Evolutionary conservation across 2,113 vertebrate genomes (phyloP), one percentile per base, ranked within the genome.

Genomic region (Phaethon lepturus): DNA sequence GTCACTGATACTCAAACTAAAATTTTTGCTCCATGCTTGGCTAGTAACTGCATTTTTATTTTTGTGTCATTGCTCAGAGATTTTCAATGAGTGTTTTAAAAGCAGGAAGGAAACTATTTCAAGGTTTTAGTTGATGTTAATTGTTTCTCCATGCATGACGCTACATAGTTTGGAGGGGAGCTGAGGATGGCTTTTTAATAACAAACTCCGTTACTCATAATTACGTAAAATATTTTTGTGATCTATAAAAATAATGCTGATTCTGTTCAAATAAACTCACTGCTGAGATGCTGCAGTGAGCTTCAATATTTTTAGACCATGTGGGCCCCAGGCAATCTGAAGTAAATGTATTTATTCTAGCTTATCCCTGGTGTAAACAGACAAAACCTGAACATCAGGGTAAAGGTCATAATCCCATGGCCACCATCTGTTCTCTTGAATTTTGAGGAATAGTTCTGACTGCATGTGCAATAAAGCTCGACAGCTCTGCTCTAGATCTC

Each of bases 381-480:
- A 93, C 83, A 85, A 97, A 97, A 96, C 91, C 89, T 97, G 95
- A 95, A 71, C 91, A 95, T 93, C 80, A 88, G 91, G 91, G 82
- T 93, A 95, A 95, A 96, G 91, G 95, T 95, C 87, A 86, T 24
- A 96, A 76, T 93, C 88, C 80, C 91, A 89, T 18, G 80, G 45
- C 94, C 66, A 90, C 53, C 55, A 79, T 66, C 74, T 86, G 67
- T 55, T 91, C n/a, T 82, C 67, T 83, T 88, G 64, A 86, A 93
- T 94, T 94, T 93, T 91, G 63, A 93, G 53, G 63, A 95, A 90
- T 45, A 92, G 8, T 85, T 90, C 91, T 71, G 42, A 69, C 40
- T 64, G 22, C 7, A 25, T 68, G 9, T n/a, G 44, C 26, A 85
- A 75, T 76, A 90, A 93, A 88, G 45, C 62, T 92, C 11, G 49